A percentile compares a stretch with the other conserved stretches of the same genome.
Conservation (phyloP, 2,113 vertebrate species). For the Lathamus discolor region DNA sequence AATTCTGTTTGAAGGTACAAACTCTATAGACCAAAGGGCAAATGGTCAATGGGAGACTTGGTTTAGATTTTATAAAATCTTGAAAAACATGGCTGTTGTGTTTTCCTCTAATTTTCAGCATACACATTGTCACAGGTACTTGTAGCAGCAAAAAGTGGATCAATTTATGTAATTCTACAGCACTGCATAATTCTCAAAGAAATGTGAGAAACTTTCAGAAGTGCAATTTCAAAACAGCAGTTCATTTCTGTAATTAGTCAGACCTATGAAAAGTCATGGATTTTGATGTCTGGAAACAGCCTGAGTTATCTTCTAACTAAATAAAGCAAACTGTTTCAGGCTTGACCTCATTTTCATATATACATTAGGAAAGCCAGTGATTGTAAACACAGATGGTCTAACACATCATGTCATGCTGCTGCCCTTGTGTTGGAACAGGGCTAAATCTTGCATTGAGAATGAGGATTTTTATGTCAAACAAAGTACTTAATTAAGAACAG, state of each 20-base stretch:
- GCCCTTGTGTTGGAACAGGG: constrained; percentile 31
- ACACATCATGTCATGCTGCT: constrained; percentile 14
- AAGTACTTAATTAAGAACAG: constrained; percentile 56
- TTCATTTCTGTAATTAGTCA: background rate
- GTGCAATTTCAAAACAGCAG: background rate
- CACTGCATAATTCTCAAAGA: background rate
- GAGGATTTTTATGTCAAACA: constrained; percentile 45
- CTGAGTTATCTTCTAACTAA: background rate
- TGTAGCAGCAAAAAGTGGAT: background rate
- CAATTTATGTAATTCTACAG: background rate
- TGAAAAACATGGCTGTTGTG: background rate
- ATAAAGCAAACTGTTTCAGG: constrained; percentile 15
- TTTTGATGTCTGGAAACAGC: constrained; percentile 7
- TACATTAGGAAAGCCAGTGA: constrained; percentile 24
- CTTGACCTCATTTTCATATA: constrained; percentile 45
- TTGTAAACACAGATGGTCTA: constrained; percentile 58
- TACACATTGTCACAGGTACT: background rate
- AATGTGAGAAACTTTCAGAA: background rate
- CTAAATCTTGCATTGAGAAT: constrained; percentile 33
- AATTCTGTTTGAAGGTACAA: background rate
- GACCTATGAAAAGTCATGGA: background rate
- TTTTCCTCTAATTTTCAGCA: background rate
- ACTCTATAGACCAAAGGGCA: background rate
- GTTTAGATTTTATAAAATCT: constrained; percentile 2
- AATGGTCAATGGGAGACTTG: background rate